Conservation (phyloP, 2,113 vertebrate genomes). For the Apistogramma diplotaenia region DNA sequence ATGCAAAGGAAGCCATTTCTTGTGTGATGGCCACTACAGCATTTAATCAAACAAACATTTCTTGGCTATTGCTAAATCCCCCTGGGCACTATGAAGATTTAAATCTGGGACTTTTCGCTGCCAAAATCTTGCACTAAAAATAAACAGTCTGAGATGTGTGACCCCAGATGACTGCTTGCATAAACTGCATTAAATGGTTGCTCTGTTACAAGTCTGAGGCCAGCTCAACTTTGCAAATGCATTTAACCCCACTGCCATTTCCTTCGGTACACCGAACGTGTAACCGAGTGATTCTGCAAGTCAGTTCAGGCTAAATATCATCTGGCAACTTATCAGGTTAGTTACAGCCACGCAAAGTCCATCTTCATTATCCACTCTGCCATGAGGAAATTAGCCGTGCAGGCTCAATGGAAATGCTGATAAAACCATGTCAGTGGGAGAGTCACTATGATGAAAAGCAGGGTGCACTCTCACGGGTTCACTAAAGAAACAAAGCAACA, state of each 20-base stretch:
- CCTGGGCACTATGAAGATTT: slow-evolving; percentile 2
- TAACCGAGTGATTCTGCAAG: neutral
- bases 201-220: neutral
- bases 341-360: slow-evolving; percentile 41
- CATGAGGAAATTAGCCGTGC: slow-evolving; percentile 52
- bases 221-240: slow-evolving; percentile 1
- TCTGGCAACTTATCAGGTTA: slow-evolving; percentile 48
- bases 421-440: slow-evolving; percentile 27
- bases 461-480: neutral
- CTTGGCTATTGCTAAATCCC: neutral
- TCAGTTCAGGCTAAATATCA: slow-evolving; percentile 28
- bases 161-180: neutral
- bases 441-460: slow-evolving; percentile 22
- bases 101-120: neutral
- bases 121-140: neutral
- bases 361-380: slow-evolving; percentile 59
- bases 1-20: neutral
- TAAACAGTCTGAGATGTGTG: neutral
- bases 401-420: slow-evolving; percentile 31
- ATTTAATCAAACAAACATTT: neutral
- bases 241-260: neutral
- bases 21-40: neutral
- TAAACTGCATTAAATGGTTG: neutral
- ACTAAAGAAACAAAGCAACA: slow-evolving; percentile 1
- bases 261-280: neutral